Evolutionary conservation across 1,140 invertebrate species (phyloP).

Genomic region (Brachionus rotundiformis): DNA sequence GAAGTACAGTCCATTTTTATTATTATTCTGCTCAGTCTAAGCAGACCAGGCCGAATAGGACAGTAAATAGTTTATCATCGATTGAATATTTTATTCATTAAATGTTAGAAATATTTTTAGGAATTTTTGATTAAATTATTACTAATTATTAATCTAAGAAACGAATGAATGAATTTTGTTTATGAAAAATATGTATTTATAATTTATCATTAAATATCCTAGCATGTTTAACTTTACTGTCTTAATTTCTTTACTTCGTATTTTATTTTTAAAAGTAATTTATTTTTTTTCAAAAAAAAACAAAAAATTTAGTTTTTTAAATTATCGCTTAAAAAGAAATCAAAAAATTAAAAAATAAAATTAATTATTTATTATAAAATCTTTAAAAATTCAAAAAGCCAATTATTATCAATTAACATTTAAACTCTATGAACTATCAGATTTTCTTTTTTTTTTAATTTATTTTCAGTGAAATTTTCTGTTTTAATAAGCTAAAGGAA

Average conservation of each 20-base stretch:
- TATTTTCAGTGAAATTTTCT: too few species aligned
- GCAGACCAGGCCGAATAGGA: not conserved
- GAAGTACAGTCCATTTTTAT: constrained; percentile 4
- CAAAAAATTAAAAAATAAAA: too few species aligned
- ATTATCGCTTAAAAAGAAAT: too few species aligned
- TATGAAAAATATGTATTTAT: not conserved
- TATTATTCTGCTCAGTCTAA: not conserved
- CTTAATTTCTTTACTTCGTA: not conserved
- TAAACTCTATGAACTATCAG: too few species aligned
- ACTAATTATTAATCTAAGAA: constrained; percentile 8
- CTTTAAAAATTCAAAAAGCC: too few species aligned
- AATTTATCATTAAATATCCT: not conserved
- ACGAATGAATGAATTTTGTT: constrained; percentile 24
- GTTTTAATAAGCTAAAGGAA: too few species aligned
- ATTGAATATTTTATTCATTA: not conserved
- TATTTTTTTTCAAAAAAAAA: not conserved
- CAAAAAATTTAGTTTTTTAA: too few species aligned
- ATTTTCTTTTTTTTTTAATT: too few species aligned
- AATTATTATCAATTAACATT: too few species aligned
- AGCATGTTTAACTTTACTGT: not conserved
- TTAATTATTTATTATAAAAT: too few species aligned
- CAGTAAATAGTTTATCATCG: not conserved
- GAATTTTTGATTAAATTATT: constrained; percentile 39
- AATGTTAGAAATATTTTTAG: not conserved
- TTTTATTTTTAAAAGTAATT: too few species aligned